Evolutionary conservation across 64 coral and sea anemone species (phyloP).

Genomic region (Porites australiensis): DNA sequence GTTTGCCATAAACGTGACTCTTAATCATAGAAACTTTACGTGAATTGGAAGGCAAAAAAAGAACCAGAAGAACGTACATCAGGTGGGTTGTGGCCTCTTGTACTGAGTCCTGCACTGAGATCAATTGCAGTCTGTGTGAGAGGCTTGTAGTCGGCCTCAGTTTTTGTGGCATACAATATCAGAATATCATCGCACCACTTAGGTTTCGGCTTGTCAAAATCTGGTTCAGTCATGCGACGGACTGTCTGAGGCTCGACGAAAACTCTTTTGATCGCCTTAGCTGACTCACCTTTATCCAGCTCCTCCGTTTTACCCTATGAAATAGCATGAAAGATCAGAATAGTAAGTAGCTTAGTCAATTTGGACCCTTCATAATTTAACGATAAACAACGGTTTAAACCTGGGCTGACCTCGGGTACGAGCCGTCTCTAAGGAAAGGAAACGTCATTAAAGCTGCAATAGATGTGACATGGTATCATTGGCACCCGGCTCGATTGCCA

Average conservation of each 20-base stretch:
- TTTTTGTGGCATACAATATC: conserved; percentile 11
- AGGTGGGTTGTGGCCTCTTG: background rate
- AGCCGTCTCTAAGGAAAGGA: too few species aligned
- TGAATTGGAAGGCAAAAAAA: background rate
- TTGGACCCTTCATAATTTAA: too few species aligned
- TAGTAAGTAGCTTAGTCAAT: background rate
- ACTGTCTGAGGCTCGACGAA: conserved; percentile 1
- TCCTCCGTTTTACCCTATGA: background rate
- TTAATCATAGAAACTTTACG: too few species aligned
- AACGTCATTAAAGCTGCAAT: too few species aligned
- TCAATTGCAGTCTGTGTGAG: background rate
- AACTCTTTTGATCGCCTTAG: background rate
- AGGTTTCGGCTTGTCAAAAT: background rate
- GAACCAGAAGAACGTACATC: background rate
- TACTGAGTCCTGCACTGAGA: background rate
- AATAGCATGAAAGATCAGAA: background rate
- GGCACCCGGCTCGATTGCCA: too few species aligned
- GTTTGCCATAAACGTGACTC: too few species aligned
- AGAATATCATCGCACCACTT: background rate
- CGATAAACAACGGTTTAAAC: too few species aligned
- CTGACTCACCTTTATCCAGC: background rate
- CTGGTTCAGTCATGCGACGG: conserved; percentile 9
- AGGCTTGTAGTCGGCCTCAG: background rate
- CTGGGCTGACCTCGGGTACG: too few species aligned
- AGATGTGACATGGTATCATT: too few species aligned